Evolutionary conservation across 2,113 vertebrate genomes (phyloP), one percentile per base, ranked within the genome.

Genomic region (Platycercus adscitus): DNA sequence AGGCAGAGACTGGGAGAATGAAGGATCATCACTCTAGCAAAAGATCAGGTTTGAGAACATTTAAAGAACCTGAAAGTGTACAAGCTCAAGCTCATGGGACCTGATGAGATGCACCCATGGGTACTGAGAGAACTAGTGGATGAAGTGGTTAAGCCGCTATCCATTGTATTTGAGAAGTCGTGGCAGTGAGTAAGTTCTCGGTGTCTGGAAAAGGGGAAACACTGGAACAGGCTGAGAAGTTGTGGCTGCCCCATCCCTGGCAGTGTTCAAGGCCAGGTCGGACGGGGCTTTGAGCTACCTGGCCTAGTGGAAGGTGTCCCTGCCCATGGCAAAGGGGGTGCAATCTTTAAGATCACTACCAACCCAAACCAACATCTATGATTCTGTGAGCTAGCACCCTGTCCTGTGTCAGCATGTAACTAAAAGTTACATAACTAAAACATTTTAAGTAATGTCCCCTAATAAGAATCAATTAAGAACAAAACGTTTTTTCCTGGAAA

Each of bases 391-490:
- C 56, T 58, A 66, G 20, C 10, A 44, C 21, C 10, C 24, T 39
- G 15, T 52, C 16, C 50, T 85, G 35, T 47, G 0, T 0, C 17
- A 83, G 68, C n/a, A 56, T 3, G 1, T 13, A 82, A 82, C 39
- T 72, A 37, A 50, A 86, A 55, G 49, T 35, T 60, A 52, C 52
- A 25, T 17, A 66, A 68, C 15, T 18, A 23, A 49, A 81, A 70
- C 8, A 50, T 66, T 94, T 49, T 46, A 76, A 87, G 56, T 88
- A 73, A 33, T 41, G 47, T 66, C 25, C 61, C 8, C 7, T 17
- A 66, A 6, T 18, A 91, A 89, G 31, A 91, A 86, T 43, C 53
- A 90, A 61, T 29, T 53, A 82, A 73, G 24, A 92, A 56, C 31
- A 88, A 73, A 91, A 61, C 4, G 43, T 0, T 0, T 56, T 81